Conservation (phyloP, 2,113 vertebrate genomes). For the Neofelis nebulosa region DNA sequence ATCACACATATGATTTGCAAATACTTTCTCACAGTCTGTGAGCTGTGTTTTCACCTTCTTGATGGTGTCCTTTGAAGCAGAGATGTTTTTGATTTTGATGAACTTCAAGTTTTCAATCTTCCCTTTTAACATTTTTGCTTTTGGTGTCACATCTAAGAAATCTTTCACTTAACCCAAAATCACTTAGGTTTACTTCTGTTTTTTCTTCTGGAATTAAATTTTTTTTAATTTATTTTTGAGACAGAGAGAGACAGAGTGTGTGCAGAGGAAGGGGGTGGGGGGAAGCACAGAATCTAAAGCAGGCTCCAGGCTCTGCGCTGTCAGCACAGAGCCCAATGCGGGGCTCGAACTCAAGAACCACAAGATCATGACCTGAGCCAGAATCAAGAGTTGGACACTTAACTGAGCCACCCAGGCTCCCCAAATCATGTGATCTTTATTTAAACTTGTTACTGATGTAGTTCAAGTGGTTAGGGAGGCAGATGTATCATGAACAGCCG, state of each 20-base stretch:
- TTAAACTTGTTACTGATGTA: not conserved
- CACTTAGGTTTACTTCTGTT: not conserved
- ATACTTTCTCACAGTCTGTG: not conserved
- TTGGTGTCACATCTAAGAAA: not conserved
- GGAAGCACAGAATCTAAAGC: not conserved
- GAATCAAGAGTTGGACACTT: not conserved
- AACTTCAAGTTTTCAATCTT: not conserved
- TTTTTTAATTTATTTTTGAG: not conserved
- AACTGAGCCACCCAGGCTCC: not conserved
- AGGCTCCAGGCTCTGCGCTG: not conserved
- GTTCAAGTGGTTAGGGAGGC: not conserved
- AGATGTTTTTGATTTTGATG: not conserved
- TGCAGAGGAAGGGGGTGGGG: not conserved
- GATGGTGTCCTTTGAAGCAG: not conserved
- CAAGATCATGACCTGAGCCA: not conserved
- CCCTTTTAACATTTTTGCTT: not conserved
- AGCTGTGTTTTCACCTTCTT: not conserved
- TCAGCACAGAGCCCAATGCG: not conserved
- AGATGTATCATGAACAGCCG: not conserved
- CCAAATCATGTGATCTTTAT: not conserved
- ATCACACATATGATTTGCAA: not conserved
- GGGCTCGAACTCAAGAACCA: not conserved
- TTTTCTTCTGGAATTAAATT: not conserved
- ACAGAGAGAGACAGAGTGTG: not conserved
- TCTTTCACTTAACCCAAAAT: not conserved